Evolutionary conservation across 2,888 invertebrate species (phyloP), one percentile per base, ranked within the genome.

Genomic region (Rhabditophanes sp.): DNA sequence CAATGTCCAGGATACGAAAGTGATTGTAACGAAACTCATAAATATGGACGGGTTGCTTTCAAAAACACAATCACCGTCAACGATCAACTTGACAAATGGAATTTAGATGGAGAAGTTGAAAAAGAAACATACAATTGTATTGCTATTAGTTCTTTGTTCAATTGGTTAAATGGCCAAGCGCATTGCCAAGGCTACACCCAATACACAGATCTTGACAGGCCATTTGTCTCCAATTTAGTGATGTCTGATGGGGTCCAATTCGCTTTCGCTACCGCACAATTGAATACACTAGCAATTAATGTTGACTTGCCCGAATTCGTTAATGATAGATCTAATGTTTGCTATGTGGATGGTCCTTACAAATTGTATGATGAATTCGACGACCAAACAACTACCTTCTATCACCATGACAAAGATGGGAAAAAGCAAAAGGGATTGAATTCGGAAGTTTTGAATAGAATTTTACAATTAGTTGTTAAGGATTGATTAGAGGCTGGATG

Each of bases 181-280:
- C 63, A 63, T 39, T 44, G 46, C 15, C 48, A 53, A 17, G 60
- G 93, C 15, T 93, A 90, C 66, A 82, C 80, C 21, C 80, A 82
- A 11, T 82, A 75, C 64, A 80, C 81, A 51, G 90, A 93, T 48
- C 54, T 88, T 12, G 83, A 82, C 0, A 85, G 87, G 65, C 93
- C 96, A 0, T 66, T 90, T 35, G 76, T 78, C 0, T 79, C 82
- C 3, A 90, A 93, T 73, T 78, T 80, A 11, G 71, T 85, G 9
- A 73, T 88, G 23, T 82, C 85, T 1, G 79, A 93, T 68, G 90
- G 93, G 0, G 75, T 79, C 46, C 64, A 74, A 3, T 85, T 82
- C 77, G 79, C 80, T 1, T 79, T 90, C 47, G 81, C 78, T 61
- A 74, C 77, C 9, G 93, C 88, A 65, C 93, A 96, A 66, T 68